phyloP scores from a whole-genome alignment of 2,888 invertebrate genomes.

The Pseudococcus longispinus region DNA sequence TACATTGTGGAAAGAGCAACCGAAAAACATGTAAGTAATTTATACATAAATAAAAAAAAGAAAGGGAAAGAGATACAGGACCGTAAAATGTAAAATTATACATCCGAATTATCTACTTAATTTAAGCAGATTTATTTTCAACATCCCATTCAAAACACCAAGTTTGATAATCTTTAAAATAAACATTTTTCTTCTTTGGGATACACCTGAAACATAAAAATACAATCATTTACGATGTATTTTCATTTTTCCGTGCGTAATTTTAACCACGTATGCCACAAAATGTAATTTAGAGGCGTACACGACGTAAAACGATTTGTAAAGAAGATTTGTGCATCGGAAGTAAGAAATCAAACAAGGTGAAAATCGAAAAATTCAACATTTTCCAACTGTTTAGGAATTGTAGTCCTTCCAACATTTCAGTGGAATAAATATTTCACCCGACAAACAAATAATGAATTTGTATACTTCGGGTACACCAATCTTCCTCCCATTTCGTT shows the following conservation, averaged over 20 bases:
- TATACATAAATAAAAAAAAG: neutral
- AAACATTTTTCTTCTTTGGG: neutral
- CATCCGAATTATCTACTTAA: neutral
- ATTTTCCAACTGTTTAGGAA: too few species aligned
- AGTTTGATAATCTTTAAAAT: neutral
- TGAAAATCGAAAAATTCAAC: too few species aligned
- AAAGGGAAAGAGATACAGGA: neutral
- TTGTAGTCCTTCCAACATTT: too few species aligned
- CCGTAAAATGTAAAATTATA: neutral
- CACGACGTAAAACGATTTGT: too few species aligned
- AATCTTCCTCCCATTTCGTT: too few species aligned
- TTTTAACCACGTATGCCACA: neutral
- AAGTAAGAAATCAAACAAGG: too few species aligned
- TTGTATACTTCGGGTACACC: too few species aligned
- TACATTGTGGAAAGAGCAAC: neutral
- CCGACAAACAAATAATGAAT: too few species aligned
- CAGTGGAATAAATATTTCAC: too few species aligned
- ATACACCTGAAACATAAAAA: slow-evolving; percentile 16
- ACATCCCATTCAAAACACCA: neutral
- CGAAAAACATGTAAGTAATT: neutral
- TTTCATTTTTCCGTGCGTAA: neutral
- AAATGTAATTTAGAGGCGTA: too few species aligned
- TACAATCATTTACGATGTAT: neutral
- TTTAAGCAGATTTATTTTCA: neutral
- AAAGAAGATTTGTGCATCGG: too few species aligned